Conservation (phyloP, 1,140 invertebrate genomes). For the Gyrodactylus bullatarudis region DNA sequence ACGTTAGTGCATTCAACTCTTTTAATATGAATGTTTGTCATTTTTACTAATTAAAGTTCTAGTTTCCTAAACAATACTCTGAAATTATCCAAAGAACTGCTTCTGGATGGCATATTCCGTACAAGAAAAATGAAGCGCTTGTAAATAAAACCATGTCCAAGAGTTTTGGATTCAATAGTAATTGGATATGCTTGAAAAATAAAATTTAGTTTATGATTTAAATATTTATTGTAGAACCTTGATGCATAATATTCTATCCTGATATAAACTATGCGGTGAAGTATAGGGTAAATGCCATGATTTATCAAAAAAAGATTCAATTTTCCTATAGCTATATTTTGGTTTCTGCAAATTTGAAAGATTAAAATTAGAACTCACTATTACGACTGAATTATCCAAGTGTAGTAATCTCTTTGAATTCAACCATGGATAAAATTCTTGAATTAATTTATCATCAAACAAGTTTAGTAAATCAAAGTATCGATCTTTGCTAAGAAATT, state of each 20-base stretch:
- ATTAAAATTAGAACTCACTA: too few species aligned
- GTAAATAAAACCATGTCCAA: not conserved
- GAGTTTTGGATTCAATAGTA: not conserved
- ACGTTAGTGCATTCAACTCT: not conserved
- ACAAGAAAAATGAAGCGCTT: not conserved
- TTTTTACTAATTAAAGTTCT: too few species aligned
- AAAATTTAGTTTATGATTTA: not conserved
- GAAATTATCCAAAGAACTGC: not conserved
- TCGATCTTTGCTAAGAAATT: not conserved
- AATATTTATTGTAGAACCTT: not conserved
- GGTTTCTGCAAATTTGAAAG: too few species aligned
- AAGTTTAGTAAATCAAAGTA: not conserved
- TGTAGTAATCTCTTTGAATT: not conserved
- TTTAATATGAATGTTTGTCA: not conserved
- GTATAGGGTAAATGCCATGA: too few species aligned
- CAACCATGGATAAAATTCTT: not conserved
- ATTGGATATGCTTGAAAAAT: not conserved
- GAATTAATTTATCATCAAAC: not conserved
- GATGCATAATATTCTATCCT: not conserved
- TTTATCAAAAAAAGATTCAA: too few species aligned
- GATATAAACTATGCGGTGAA: not conserved
- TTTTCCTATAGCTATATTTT: too few species aligned
- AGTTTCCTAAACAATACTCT: not conserved
- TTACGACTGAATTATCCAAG: not conserved
- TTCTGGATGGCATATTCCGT: not conserved